Evolutionary conservation across 2,888 invertebrate genomes (phyloP).

Genomic region (Apodemia zela): DNA sequence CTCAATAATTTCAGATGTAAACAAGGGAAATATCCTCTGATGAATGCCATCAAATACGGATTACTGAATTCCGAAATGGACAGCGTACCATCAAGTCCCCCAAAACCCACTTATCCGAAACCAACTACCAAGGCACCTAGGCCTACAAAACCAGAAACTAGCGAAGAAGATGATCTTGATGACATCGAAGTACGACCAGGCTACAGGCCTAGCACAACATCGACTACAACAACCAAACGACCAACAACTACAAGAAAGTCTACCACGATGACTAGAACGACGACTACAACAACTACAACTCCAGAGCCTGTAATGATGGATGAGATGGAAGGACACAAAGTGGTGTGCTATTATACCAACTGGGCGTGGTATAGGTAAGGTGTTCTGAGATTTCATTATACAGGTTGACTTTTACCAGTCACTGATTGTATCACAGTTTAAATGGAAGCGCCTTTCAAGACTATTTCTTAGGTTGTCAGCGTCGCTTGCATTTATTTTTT

Average conservation of each 20-base stretch:
- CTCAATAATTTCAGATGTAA: constrained; percentile 80
- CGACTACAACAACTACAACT: constrained; percentile 44
- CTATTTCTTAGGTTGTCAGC: no score
- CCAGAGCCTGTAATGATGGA: constrained; percentile 37
- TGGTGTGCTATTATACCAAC: constrained; percentile 95
- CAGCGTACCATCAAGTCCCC: constrained; percentile 26
- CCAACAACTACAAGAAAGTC: constrained; percentile 33
- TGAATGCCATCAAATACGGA: constrained; percentile 87
- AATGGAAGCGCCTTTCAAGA: no score
- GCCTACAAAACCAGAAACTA: background rate
- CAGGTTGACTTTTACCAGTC: no score
- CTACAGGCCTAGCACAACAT: constrained; percentile 34
- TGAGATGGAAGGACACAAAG: constrained; percentile 81
- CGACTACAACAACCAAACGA: constrained; percentile 36
- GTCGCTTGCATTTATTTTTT: no score
- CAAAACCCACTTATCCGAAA: background rate
- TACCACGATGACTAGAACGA: constrained; percentile 40
- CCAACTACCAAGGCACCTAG: constrained; percentile 25
- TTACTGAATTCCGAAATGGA: constrained; percentile 74
- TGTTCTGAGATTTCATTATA: background rate
- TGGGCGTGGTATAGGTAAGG: constrained; percentile 92
- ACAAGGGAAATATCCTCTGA: constrained; percentile 88
- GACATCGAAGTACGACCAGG: constrained; percentile 65
- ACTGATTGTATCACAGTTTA: no score
- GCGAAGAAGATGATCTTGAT: constrained; percentile 56